Evolutionary conservation across 2,888 invertebrate genomes (phyloP), one percentile per base, ranked within the genome.

Genomic region (Ichneumoninae sp.): DNA sequence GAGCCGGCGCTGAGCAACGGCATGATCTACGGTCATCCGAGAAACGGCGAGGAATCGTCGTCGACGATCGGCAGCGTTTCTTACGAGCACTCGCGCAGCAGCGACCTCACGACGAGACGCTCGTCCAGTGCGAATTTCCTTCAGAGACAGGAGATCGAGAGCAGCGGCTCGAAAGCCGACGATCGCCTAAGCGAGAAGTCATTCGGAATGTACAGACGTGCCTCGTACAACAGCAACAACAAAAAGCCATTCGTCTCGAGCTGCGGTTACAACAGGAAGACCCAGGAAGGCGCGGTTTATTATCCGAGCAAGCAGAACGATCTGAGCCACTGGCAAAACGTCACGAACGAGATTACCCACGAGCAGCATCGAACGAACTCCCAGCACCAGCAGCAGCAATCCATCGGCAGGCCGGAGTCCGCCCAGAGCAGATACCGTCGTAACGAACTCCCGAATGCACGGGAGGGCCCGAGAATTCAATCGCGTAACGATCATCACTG

Each of bases 21-120:
- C 5, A 87, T 90, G 82, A 88, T 90, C 40, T 89, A 91, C 78
- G 88, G 88, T 22, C 89, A 89, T 69, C 88, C 88, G 16, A 90
- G 88, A 81, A 89, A 88, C 74, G 89, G 88, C 8, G 89, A 91
- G 8, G 90, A 92, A 16, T 75, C 82, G n/a, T 72, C 85, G 30
- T 79, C 84, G 10, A 52, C 66, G 7, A 47, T 54, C 52, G 57
- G 65, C 33, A 36, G 33, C 36, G 50, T 78, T 26, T 79, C 77
- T 7, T 62, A 79, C 74, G 83, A 85, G 13, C 57, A 78, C 19
- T 81, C 83, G 3, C 74, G 86, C 30, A 71, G 80, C 40, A 26
- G 65, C 52, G 87, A 86, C 1, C 4, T 57, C 65, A 84, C 10
- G 57, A 52, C 44, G 80, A 68, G 78, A 22, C 60, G 57, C 16